Percentiles rank a stretch among this genome's conserved stretches.
Evolutionary conservation across 2,113 vertebrate genomes (phyloP).

Genomic region (Pungitius pungitius): DNA sequence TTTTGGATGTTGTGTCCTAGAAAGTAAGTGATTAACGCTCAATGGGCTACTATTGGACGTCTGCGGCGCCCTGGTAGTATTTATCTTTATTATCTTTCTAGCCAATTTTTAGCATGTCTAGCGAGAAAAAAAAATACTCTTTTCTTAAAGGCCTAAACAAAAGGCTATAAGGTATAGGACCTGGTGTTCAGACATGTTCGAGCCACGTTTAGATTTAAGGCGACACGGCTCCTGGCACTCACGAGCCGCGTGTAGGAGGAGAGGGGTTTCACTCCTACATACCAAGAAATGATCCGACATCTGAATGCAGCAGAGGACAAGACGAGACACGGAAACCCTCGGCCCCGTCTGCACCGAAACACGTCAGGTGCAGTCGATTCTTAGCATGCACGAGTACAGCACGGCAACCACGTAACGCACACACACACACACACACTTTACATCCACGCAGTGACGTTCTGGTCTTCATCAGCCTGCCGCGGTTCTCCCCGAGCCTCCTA

Average conservation of each 20-base stretch:
- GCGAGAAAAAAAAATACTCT: background rate
- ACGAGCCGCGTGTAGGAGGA: background rate
- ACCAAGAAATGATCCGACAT: slow-evolving; percentile 40
- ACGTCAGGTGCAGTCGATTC: slow-evolving; percentile 12
- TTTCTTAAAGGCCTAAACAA: background rate
- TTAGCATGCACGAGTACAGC: slow-evolving; percentile 1
- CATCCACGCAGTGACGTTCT: slow-evolving; percentile 1
- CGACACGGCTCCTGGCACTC: slow-evolving; percentile 6
- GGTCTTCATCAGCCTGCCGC: slow-evolving; percentile 30
- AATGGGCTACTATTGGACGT: too few relatives aligned
- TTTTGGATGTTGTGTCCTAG: too few relatives aligned
- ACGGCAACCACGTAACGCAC: background rate
- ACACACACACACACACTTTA: background rate
- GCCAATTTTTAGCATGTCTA: background rate
- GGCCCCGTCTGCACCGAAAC: slow-evolving; percentile 21
- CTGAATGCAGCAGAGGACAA: slow-evolving; percentile 61
- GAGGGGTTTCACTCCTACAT: slow-evolving; percentile 28
- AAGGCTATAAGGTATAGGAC: background rate
- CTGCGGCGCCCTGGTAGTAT: background rate
- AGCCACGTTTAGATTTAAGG: background rate
- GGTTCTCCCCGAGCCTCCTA: slow-evolving; percentile 43
- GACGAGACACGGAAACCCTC: slow-evolving; percentile 49
- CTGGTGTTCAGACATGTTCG: background rate
- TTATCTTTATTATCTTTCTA: background rate
- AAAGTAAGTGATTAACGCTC: too few relatives aligned